These are phyloP conservation scores for Phrynocephalus forsythii DNA, from an alignment of 2,797 vertebrate genomes.

Conservation along the genomic window DNA sequence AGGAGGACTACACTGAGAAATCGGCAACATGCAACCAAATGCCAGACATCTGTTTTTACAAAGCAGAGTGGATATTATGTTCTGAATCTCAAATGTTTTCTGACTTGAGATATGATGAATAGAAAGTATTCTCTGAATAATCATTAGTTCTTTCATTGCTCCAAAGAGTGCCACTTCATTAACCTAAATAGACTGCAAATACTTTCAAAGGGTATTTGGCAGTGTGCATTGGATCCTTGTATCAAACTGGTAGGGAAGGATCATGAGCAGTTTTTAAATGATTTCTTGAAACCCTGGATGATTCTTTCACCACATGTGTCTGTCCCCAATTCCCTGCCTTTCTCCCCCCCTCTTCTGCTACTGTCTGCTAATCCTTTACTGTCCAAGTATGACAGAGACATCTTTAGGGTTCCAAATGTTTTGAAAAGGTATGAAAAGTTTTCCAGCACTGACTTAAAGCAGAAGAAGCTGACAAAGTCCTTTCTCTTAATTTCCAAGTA, in stretches of 20 bases:
- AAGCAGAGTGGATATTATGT: conserved; percentile 32
- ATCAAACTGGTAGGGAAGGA: background rate
- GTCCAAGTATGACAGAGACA: background rate
- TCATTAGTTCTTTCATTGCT: background rate
- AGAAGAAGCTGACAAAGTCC: background rate
- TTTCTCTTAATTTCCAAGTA: background rate
- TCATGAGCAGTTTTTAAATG: background rate
- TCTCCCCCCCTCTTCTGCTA: background rate
- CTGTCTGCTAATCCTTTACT: background rate
- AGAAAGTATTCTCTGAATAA: conserved; percentile 27
- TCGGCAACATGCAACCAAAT: conserved; percentile 32
- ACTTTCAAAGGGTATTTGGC: conserved; percentile 20
- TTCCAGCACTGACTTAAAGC: background rate
- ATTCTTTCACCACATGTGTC: background rate
- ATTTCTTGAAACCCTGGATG: background rate
- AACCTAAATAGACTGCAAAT: background rate
- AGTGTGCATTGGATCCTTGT: background rate
- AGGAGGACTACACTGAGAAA: conserved; percentile 20
- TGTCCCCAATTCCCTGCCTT: background rate
- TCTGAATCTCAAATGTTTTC: conserved; percentile 36
- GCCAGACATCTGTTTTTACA: conserved; percentile 40
- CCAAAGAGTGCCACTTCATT: conserved; percentile 3
- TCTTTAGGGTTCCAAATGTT: background rate
- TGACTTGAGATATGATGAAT: conserved; percentile 19
- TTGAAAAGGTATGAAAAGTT: background rate